These are phyloP conservation scores for Theretra japonica DNA, from an alignment of 2,888 invertebrate genomes.

Conservation along the genomic window DNA sequence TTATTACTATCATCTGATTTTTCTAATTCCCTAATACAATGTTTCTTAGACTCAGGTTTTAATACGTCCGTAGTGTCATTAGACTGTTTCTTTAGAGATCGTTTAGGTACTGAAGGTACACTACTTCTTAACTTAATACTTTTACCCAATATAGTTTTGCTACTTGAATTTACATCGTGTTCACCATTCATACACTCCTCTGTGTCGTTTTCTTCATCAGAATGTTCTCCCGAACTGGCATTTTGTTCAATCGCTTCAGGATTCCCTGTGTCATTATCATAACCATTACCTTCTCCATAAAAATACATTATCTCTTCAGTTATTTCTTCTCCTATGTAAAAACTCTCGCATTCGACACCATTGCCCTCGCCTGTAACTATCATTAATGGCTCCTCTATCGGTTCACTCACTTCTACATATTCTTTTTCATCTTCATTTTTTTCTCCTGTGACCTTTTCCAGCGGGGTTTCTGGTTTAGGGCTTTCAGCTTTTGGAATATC, in stretches of 20 bases:
- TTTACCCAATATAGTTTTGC: conserved; percentile 64
- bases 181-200: conserved; percentile 75
- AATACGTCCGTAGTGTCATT: conserved; percentile 67
- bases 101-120: conserved; percentile 62
- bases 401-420: conserved; percentile 80
- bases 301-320: conserved; percentile 89
- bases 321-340: conserved; percentile 87
- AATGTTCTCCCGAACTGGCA: conserved; percentile 56
- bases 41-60: conserved; percentile 75
- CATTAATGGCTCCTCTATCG: conserved; percentile 90
- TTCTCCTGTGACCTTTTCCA: background rate
- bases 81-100: conserved; percentile 73
- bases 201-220: conserved; percentile 64
- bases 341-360: conserved; percentile 87
- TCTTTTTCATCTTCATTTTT: conserved; percentile 12
- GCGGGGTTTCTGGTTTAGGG: background rate
- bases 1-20: conserved; percentile 67
- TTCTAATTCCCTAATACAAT: conserved; percentile 69
- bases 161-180: conserved; percentile 63
- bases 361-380: conserved; percentile 88
- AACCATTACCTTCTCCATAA: conserved; percentile 89
- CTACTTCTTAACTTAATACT: conserved; percentile 63
- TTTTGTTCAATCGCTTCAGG: conserved; percentile 69
- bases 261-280: conserved; percentile 90
- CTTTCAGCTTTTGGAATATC: background rate